Conservation (phyloP, 2,797 vertebrate genomes). For the Pseudochirops cupreus region DNA sequence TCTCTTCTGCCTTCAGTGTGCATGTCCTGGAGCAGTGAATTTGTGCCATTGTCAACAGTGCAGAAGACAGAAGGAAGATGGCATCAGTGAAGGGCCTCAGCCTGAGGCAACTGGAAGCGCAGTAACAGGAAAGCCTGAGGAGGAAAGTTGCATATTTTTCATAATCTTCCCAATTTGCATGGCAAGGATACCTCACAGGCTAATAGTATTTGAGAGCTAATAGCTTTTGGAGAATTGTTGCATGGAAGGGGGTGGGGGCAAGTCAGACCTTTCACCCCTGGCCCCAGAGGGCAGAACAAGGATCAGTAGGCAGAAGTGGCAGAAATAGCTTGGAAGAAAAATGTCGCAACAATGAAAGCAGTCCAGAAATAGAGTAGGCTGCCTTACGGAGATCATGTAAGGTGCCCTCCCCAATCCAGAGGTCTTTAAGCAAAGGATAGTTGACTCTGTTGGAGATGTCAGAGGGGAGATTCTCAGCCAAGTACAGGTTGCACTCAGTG, state of each 20-base stretch:
- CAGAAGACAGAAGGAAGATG: conserved; percentile 40
- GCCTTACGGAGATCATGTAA: background rate
- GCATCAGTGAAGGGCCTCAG: background rate
- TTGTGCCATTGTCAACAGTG: conserved; percentile 49
- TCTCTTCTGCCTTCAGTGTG: conserved; percentile 53
- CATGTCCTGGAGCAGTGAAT: conserved; percentile 26
- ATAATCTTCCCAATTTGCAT: conserved; percentile 22
- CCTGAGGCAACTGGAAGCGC: conserved; percentile 13
- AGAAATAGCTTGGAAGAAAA: background rate
- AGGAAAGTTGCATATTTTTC: conserved; percentile 60
- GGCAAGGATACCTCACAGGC: background rate
- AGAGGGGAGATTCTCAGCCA: background rate
- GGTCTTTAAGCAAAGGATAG: background rate
- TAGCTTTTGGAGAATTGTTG: no score
- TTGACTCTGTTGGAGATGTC: background rate
- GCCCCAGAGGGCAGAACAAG: background rate
- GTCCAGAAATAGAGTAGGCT: background rate
- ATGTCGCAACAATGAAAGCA: background rate
- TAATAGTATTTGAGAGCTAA: background rate
- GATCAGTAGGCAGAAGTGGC: background rate
- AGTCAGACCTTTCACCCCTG: background rate
- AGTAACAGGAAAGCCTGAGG: conserved; percentile 31
- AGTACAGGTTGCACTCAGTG: background rate
- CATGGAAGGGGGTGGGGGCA: background rate
- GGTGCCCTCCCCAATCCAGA: background rate